These are phyloP conservation scores for Drosophila mayri DNA, from an alignment of 1,140 invertebrate genomes.

Conservation along the genomic window DNA sequence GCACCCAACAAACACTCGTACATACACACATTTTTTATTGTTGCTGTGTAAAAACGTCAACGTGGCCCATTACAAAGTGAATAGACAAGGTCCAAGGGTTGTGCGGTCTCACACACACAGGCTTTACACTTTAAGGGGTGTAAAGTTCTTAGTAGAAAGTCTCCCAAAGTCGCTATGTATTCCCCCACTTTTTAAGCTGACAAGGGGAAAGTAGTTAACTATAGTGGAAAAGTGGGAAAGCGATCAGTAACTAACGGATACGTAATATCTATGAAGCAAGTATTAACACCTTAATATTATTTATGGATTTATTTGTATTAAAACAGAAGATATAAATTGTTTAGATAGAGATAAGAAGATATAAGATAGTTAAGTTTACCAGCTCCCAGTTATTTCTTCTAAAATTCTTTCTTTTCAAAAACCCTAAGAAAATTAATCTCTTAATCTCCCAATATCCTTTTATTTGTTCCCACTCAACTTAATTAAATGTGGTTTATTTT, in stretches of 20 bases:
- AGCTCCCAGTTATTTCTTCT: too few species aligned
- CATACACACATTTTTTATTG: constrained; percentile 32
- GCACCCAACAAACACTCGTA: constrained; percentile 25
- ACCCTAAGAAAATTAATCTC: neutral
- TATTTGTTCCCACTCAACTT: constrained; percentile 3
- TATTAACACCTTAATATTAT: neutral
- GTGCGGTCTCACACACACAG: constrained; percentile 19
- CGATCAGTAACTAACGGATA: constrained; percentile 10
- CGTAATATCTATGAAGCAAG: neutral
- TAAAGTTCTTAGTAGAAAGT: neutral
- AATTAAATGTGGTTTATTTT: constrained; percentile 21
- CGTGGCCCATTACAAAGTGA: constrained; percentile 68
- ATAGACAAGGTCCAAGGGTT: constrained; percentile 51
- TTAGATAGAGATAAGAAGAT: neutral
- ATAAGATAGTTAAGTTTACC: too few species aligned
- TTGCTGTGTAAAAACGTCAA: constrained; percentile 53
- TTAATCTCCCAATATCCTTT: neutral
- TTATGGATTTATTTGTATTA: neutral
- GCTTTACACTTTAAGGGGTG: constrained; percentile 11
- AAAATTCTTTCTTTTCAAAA: neutral
- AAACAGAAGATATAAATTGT: neutral
- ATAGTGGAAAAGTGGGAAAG: constrained; percentile 6
- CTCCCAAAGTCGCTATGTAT: constrained; percentile 1
- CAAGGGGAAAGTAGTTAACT: constrained; percentile 40
- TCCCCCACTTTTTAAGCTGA: constrained; percentile 26